Evolutionary conservation across 2,888 invertebrate genomes (phyloP).

Genomic region (Oithona nana): DNA sequence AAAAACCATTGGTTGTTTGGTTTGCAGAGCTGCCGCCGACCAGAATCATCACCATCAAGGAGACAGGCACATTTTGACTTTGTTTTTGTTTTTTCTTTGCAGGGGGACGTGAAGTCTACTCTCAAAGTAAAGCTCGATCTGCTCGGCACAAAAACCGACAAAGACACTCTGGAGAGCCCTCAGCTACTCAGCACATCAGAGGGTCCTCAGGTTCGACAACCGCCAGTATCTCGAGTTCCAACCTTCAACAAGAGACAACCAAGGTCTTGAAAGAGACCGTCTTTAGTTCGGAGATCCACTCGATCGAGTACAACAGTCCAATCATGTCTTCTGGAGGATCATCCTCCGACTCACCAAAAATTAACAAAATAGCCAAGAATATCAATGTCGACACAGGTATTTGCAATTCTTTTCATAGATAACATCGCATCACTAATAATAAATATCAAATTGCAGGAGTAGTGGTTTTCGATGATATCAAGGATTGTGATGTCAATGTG

Average conservation of each 20-base stretch:
- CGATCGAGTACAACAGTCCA: conserved; percentile 29
- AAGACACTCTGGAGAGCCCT: background rate
- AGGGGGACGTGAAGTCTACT: conserved; percentile 63
- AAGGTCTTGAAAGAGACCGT: conserved; percentile 33
- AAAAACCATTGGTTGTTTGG: too few species aligned
- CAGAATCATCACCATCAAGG: too few species aligned
- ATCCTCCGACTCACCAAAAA: background rate
- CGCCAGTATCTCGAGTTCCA: background rate
- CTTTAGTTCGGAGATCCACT: conserved; percentile 41
- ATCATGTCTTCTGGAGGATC: background rate
- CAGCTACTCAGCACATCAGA: background rate
- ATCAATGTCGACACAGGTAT: conserved; percentile 42
- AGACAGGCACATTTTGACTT: too few species aligned
- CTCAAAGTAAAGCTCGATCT: conserved; percentile 59
- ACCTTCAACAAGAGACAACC: background rate
- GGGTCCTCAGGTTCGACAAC: background rate
- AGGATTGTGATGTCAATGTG: conserved; percentile 32
- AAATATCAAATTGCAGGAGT: too few species aligned
- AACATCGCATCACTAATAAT: too few species aligned
- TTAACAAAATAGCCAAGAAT: background rate
- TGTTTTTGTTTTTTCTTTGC: too few species aligned
- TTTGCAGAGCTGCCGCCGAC: too few species aligned
- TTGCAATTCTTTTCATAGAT: too few species aligned
- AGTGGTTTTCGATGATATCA: conserved; percentile 67
- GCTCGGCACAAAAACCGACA: conserved; percentile 28